Base-by-base conservation (phyloP, 2,888 invertebrate species). In the Lepeophtheirus nordmannii region DNA sequence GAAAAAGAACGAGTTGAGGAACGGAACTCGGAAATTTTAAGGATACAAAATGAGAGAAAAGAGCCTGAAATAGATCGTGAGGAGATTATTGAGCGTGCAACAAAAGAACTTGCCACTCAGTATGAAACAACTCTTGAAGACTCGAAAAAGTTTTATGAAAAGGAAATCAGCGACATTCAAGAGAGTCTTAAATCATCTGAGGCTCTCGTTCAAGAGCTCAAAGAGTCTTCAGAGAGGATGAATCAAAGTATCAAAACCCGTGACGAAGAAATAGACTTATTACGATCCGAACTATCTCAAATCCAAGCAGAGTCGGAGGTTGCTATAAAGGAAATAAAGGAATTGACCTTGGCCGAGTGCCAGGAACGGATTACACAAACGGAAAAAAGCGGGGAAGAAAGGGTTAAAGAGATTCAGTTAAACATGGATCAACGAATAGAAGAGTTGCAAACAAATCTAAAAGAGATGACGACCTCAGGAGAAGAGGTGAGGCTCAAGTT, bases 341-440 rank as follows among this genome's bases (percentile, higher is more conserved):
- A 20, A 10, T 46, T 30, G 10, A 38, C 41, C 12, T 20, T 20
- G 20, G 20, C 30, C 1, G 38, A 63, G 11, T 53, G 53, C 23
- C 38, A 37, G 38, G 30, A 63, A 30, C 22, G 56, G 37, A 3
- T 37, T 22, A 37, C 23, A 14, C 22, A 41, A 17, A 22, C 41
- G 10, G 56, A 56, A n/a, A 40, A 10, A 20, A 17, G 23, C n/a
- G 22, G n/a, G 14, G 37, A 46, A 37, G 63, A 63, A 17, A 17
- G 23, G 12, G 37, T 22, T 10, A 17, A 30, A 8, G 5, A 10
- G 37, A 8, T 56, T n/a, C 22, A 56, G 56, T 20, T 37, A 17
- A 38, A 63, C 23, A 53, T 63, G 63, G 63, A 53, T 12, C 63
- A 63, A 23, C 41, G 22, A 11, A 20, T 53, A 12, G 63, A 63